Base-by-base conservation (phyloP, 2,113 vertebrate species). In the Channa maculata region DNA sequence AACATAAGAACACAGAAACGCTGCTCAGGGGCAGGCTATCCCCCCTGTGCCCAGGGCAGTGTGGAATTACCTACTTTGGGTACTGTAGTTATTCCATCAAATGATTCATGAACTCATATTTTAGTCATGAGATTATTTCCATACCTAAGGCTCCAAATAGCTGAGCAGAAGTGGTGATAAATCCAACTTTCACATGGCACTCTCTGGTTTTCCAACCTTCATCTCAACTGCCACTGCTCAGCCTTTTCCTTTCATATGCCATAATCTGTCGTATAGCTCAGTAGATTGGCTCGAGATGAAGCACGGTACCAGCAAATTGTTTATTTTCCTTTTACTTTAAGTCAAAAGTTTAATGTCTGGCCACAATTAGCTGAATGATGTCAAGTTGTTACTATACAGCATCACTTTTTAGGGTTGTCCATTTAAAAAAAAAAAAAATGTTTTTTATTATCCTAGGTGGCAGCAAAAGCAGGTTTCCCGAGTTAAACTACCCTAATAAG, bases 91-190 rank as follows among this genome's bases (percentile, higher is more conserved):
- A 82, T 82, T 74, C 68, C 75, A 74, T 77, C 67, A 43, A 44
- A 68, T 71, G 75, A 79, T 77, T 89, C 83, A 85, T 80, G 66
- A 67, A 79, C 54, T 84, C 83, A 78, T 89, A 71, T 84, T 84
- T 86, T 80, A 86, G 65, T 84, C 88, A 86, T 71, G 72, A 82
- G 72, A 79, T 79, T 79, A 84, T 72, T 84, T 83, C 36, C 57
- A 64, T 44, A 77, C 66, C 52, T 51, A 2, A 70, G 62, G 72
- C 70, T 59, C 71, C 49, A 45, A 36, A 50, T 43, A 8, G 71
- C 15, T 10, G 11, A 66, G 14, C 24, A 33, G 48, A 71, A 52
- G 52, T 13, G 63, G 45, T 57, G 38, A 62, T 71, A 69, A 68
- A 81, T 81, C 57, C 60, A 65, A 48, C 52, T 63, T 68, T 57